Base-by-base conservation (phyloP, 2,888 invertebrate species). In the Listrodromus nycthemerus region DNA sequence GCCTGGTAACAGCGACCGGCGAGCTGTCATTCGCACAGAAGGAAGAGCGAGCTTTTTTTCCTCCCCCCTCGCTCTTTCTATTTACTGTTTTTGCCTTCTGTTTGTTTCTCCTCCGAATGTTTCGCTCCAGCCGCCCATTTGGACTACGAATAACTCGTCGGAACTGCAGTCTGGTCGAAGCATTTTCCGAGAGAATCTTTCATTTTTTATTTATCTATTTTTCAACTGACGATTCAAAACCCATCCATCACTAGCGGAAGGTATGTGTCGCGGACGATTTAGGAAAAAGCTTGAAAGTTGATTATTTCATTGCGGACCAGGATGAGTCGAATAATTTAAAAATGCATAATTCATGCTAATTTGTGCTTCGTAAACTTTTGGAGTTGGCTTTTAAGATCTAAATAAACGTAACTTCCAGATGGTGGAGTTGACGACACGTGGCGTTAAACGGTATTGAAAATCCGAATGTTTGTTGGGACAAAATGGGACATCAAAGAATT, bases 1-100 rank as follows among this genome's bases (percentile, higher is more conserved):
- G 37, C 65, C 41, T 30, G 19, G 37, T 2, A 24, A 66, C 19
- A 13, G 16, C 27, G n/a, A 30, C 30, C 27, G 16, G 50, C 50
- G 50, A 10, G 69, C 69, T 69, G 69, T 69, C 50, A 69, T 27
- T 30, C 48, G 50, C 69, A 50, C 50, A 27, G 50, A 50, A n/a
- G 69, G 30, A 50, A n/a, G 69, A 27, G 27, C 30, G 61, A 27
- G 6, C 30, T 24, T 27, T 30, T 61, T 61, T 16, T 58, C 7
- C 5, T 48, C 7, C 5, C n/a, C 50, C n/a, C 6, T 52, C 7
- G 19, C 52, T 52, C 21, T 21, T 55, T 55, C 55, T 55, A 55
- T 55, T 55, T 55, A 21, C 55, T 24, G 55, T 55, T 24, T 30
- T 27, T 30, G 41, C 61, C 5, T 27, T 61, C 27, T 61, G 27